Base-by-base conservation (phyloP, 2,113 vertebrate genomes). In the Siniperca knerii region DNA sequence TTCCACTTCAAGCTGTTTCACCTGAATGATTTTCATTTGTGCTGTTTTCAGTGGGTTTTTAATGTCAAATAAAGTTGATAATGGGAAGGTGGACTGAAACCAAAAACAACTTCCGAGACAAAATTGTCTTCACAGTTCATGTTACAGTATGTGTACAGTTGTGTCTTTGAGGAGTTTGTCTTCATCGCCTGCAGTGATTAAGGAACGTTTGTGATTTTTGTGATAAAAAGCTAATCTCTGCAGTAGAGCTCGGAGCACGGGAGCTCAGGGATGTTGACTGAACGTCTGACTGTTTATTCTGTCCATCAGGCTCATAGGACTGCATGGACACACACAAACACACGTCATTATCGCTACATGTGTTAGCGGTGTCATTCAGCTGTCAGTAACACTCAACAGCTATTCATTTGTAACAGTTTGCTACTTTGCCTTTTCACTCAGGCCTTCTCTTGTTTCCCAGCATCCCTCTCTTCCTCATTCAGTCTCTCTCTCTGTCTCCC, bases 401-500 rank as follows among this genome's bases (percentile, higher is more conserved):
- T 62, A 54, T 54, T 87, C 79, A 74, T 84, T 58, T 80, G 40
- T 72, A 67, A 78, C 80, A 18, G 77, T 68, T 64, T 62, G 13
- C 33, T 75, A 4, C 79, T 77, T 65, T 25, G 50, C 73, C 42
- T 44, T 61, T 81, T 54, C 66, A 72, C 71, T 61, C 35, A 44
- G 77, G 46, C 44, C 70, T 60, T n/a, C 55, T 69, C 46, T 70
- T 42, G 44, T 82, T 79, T 88, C 48, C 64, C 77, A 81, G 85
- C 84, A 83, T 86, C 54, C 62, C 68, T 79, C 21, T 80, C 83
- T 81, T 18, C 72, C 72, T 82, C 61, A 21, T 20, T 70, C 69
- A 52, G 69, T 48, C 25, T 69, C 65, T n/a, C 61, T 29, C 54
- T 29, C 3, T 44, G 6, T 76, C 50, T 71, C 75, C 21, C 55